Evolutionary conservation across 2,888 invertebrate species (phyloP), one percentile per base, ranked within the genome.

Genomic region (Perizoma flavofasciatum): DNA sequence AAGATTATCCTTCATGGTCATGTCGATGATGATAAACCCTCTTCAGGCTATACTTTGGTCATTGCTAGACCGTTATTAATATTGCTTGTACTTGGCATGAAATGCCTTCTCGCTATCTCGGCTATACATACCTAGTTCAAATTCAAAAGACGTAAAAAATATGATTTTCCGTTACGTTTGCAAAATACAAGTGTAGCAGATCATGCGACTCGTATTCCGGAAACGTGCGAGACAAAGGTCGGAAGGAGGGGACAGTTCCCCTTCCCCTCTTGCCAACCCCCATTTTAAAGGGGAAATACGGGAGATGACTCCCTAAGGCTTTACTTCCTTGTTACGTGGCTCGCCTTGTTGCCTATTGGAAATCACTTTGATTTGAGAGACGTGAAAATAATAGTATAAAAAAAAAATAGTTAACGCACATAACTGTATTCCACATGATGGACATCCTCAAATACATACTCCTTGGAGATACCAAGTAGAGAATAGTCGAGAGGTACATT

Each of bases 181-280:
- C 57, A 55, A 57, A 63, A 62, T 45, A 53, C 45, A 58, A 51
- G 41, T 41, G 55, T 34, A 49, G 48, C 61, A 49, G 60, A 58
- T 65, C 57, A 53, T 41, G 41, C 56, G 58, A 55, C 53, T 46
- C 57, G 53, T 51, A 60, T 55, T 63, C 65, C 67, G 68, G 68
- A 68, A 65, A 65, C 62, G 61, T 63, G 43, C 59, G 63, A 68
- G 68, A 68, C 68, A 65, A 63, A 57, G 62, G 61, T 53, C 51
- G 63, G 59, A 55, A 43, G 43, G 44, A 22, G 55, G 49, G 44
- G 55, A 11, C 39, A 46, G 22, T 10, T 39, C 40, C 49, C 41
- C 39, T 33, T 8, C 35, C 41, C 39, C 37, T 8, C 35, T 49
- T 11, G 7, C 8, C n/a, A 37, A 37, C 1, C 47, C 47, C 48